A percentile compares a stretch with the other conserved stretches of the same genome.
phyloP scores from a whole-genome alignment of 2,797 vertebrate species.

The Onychomys leucogaster region DNA sequence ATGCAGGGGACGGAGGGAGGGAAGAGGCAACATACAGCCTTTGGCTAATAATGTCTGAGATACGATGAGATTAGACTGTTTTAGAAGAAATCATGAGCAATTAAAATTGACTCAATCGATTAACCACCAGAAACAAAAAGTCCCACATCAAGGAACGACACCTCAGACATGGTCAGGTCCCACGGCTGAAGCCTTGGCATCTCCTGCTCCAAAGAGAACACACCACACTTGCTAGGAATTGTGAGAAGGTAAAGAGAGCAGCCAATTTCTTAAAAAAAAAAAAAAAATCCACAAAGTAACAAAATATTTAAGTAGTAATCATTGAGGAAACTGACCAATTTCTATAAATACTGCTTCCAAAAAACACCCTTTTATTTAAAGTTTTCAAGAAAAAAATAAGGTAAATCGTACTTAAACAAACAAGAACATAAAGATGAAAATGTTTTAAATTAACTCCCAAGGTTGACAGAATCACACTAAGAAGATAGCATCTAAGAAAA shows the following conservation, averaged over 20 bases:
- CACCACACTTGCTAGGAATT: not conserved
- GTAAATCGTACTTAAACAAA: not conserved
- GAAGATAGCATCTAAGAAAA: not conserved
- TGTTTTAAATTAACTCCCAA: not conserved
- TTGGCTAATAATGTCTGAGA: not conserved
- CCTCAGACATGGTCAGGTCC: no score
- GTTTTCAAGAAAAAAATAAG: not conserved
- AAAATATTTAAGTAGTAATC: not conserved
- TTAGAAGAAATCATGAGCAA: not conserved
- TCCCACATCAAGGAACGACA: fast-evolving
- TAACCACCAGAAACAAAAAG: not conserved
- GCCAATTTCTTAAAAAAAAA: not conserved
- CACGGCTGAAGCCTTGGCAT: not conserved
- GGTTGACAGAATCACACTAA: not conserved
- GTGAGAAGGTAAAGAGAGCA: not conserved
- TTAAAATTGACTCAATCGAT: not conserved
- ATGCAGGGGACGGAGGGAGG: no score
- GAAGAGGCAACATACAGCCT: not conserved
- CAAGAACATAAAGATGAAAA: not conserved
- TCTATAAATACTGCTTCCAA: not conserved
- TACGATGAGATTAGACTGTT: not conserved
- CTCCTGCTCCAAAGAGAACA: fast-evolving
- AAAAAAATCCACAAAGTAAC: not conserved
- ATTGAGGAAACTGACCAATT: not conserved
- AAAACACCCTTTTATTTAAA: not conserved